Base-by-base conservation (phyloP, 1,140 invertebrate species). In the Aradophagus sp. region DNA sequence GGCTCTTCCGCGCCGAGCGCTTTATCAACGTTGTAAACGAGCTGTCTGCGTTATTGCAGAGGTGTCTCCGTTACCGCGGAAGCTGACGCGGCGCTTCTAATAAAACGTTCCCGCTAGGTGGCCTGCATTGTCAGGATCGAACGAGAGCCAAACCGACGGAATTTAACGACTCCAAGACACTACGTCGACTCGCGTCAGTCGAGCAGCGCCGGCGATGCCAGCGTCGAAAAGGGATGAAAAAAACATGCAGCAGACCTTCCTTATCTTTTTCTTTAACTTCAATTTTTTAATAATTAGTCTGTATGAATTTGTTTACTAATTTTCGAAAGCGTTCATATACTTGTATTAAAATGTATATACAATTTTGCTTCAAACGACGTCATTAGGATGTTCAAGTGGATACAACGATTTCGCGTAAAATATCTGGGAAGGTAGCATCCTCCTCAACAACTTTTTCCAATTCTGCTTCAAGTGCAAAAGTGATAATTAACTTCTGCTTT, bases 21-120 rank as follows among this genome's bases (percentile, higher is more conserved):
- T 83, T 81, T 82, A 80, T 83, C 81, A 82, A 82, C 73, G 79
- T 77, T 80, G 76, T 80, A 82, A 73, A 83, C 81, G 77, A 82
- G 78, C 80, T 80, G 81, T 81, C 79, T 77, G 67, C 77, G 76
- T 78, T 80, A 83, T 82, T 81, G 80, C 76, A 73, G 73, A 76
- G 69, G 78, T 77, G 79, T 78, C 79, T 76, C 74, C 71, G 80
- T 79, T 81, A 79, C 77, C 79, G 61, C 77, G 77, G 70, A 77
- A 81, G 79, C 81, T 81, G 80, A 82, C 78, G 79, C 65, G 74
- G 79, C 80, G 79, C 68, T 79, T 81, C 78, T 80, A 80, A 83
- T 83, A 80, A 82, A 83, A 79, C 80, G 77, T 73, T 76, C 69
- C 67, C 62, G 35, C 59, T 61, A 67, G 72, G 62, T 70, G 52